Conservation (phyloP, 2,888 invertebrate genomes). For the Sphaerophoria taeniata region DNA sequence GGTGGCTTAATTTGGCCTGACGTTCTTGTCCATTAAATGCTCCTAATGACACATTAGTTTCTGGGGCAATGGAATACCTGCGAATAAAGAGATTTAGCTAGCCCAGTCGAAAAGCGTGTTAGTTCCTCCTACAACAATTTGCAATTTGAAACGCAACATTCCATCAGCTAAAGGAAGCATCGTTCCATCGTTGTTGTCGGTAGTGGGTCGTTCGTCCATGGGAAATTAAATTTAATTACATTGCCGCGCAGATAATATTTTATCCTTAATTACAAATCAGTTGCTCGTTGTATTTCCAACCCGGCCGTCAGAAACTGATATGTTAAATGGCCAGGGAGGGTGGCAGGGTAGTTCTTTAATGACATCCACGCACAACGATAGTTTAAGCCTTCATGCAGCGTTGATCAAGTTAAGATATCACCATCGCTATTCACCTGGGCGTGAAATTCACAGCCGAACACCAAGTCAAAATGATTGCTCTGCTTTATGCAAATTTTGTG, state of each 20-base stretch:
- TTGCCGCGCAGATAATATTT: constrained; percentile 69
- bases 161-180: not conserved
- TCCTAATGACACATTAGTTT: constrained; percentile 69
- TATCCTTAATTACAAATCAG: constrained; percentile 74
- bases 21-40: constrained; percentile 65
- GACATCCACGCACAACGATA: constrained; percentile 24
- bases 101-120: not conserved
- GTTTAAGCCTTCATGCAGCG: not conserved
- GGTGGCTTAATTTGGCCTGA: constrained; percentile 59
- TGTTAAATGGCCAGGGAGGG: constrained; percentile 33
- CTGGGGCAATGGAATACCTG: constrained; percentile 14
- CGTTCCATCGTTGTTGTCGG: no score
- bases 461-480: constrained; percentile 58
- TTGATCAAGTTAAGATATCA: constrained; percentile 69
- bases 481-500: constrained; percentile 62
- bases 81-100: not conserved
- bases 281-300: constrained; percentile 45
- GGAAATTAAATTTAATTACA: constrained; percentile 70
- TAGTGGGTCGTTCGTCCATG: constrained; percentile 29
- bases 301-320: constrained; percentile 24
- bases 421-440: constrained; percentile 60
- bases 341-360: not conserved
- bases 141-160: constrained; percentile 59
- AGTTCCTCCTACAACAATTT: constrained; percentile 47
- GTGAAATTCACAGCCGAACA: constrained; percentile 68